Base-by-base conservation (phyloP, 2,888 invertebrate genomes). In the Zhuqinia jingwanae region DNA sequence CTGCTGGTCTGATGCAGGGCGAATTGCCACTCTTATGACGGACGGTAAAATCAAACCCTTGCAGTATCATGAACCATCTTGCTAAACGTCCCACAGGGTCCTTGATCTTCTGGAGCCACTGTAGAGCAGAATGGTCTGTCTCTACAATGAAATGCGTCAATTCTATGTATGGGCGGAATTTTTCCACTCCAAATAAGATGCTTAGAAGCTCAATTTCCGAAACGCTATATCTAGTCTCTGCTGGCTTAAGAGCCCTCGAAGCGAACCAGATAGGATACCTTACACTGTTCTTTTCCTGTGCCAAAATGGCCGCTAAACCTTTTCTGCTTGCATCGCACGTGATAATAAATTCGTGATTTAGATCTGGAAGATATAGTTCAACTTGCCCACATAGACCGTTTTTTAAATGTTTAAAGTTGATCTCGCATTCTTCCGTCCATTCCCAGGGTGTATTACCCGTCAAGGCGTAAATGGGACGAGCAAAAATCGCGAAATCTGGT, bases 41-140 rank as follows among this genome's bases (percentile, higher is more conserved):
- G 3, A 93, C 91, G 0, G 91, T 88, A 6, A 93, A 83, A 50
- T 93, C 91, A 85, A 91, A 93, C 1, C 91, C 87, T 88, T 93
- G 92, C 0, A 93, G 82, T n/a, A 90, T 85, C 6, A 93, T 58
- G 0, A 92, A 92, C 93, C 93, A 93, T 53, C 93, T 88, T 0
- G 92, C 92, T 0, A 94, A 87, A 42, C 93, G 85, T 1, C 75
- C 75, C 11, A 6, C 20, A 0, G 53, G 45, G 10, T 77, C 42
- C 36, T 77, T 77, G 1, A 60, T 17, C 8, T 58, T 77, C 45
- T 30, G 20, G 0, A 77, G 15, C 6, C 11, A 77, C 1, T 13
- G 15, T 0, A 77, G 6, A n/a, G 60, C 60, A 17, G 36, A n/a
- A 13, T 60, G 60, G 25, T 77, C 77, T 3, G 60, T 60, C 17